phyloP scores from a whole-genome alignment of 30 jellyfish, hydroid and myxozoan genomes.

The Hydractinia symbiolongicarpus region DNA sequence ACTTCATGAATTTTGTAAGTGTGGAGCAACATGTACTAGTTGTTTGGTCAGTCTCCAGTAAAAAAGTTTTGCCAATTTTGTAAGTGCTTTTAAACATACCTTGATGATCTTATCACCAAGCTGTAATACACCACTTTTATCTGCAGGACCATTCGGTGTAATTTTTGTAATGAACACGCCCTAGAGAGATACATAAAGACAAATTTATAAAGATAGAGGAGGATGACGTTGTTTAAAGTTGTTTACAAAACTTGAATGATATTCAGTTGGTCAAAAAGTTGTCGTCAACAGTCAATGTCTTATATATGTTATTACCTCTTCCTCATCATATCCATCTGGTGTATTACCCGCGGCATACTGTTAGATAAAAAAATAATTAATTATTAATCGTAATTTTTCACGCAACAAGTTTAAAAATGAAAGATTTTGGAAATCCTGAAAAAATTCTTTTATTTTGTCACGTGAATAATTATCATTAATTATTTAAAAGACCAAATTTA shows the following conservation, averaged over 20 bases:
- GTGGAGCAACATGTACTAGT: no score
- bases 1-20: neutral
- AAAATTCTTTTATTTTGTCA: no score
- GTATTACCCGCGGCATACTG: conserved; percentile 2
- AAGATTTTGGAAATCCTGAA: no score
- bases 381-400: neutral
- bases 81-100: conserved; percentile 22
- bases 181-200: conserved; percentile 25
- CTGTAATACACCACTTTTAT: conserved; percentile 43
- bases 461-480: no score
- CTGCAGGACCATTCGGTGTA: conserved; percentile 86
- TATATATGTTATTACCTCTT: no score
- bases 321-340: neutral
- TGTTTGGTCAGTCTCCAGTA: no score
- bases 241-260: neutral
- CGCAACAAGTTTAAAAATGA: neutral
- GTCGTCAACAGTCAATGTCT: neutral
- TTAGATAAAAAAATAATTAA: conserved; percentile 3
- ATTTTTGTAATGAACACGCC: conserved; percentile 80
- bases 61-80: no score
- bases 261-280: neutral
- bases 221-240: neutral
- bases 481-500: no score
- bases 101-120: conserved; percentile 90
- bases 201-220: neutral